phyloP scores from a whole-genome alignment of 2,797 vertebrate genomes.

The Chlorospingus semifuscus region DNA sequence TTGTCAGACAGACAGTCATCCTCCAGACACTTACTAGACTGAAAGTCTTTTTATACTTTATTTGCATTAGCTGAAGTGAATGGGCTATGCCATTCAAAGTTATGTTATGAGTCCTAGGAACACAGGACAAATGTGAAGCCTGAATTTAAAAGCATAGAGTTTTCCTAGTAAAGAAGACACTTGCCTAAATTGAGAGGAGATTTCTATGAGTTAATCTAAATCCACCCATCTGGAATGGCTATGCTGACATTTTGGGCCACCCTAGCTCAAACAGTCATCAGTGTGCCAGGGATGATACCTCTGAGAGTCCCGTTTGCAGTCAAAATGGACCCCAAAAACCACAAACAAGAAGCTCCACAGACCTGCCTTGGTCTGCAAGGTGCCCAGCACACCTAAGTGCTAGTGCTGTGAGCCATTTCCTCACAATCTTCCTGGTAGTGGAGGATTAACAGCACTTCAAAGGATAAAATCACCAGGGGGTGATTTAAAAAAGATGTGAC shows the following conservation, averaged over 20 bases:
- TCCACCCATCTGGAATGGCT: background rate
- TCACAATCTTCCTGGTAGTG: background rate
- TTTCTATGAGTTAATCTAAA: background rate
- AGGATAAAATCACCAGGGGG: slow-evolving; percentile 54
- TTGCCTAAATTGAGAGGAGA: slow-evolving; percentile 4
- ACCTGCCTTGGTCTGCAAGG: background rate
- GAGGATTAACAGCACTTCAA: slow-evolving; percentile 24
- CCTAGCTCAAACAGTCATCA: background rate
- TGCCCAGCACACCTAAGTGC: background rate
- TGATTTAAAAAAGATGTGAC: slow-evolving; percentile 57
- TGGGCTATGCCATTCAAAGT: background rate
- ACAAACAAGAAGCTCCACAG: background rate
- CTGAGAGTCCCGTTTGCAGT: background rate
- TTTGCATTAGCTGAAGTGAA: background rate
- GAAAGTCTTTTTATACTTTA: slow-evolving; percentile 13
- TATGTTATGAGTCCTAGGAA: background rate
- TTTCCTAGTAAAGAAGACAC: background rate
- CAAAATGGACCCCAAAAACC: slow-evolving; percentile 7
- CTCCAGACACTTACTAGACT: background rate
- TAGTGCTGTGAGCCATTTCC: background rate
- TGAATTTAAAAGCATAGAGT: background rate
- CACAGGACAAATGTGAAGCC: background rate
- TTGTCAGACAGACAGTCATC: slow-evolving; percentile 21
- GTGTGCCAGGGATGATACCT: background rate
- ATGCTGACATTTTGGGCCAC: background rate